Base-by-base conservation (phyloP, 2,888 invertebrate species). In the Flexamia atlantica region DNA sequence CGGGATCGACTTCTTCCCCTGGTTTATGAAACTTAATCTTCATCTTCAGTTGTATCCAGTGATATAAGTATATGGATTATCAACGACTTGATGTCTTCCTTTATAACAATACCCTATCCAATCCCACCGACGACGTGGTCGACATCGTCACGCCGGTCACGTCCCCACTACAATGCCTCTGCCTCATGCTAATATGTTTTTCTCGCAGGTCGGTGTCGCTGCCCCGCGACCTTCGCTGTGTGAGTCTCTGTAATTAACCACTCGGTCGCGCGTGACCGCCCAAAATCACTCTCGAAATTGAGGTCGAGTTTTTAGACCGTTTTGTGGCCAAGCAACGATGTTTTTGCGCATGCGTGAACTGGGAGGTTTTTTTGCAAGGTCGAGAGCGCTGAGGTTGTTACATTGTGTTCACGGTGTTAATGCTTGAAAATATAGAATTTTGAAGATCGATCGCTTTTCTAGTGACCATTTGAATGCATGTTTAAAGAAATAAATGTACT, bases 201-300 rank as follows among this genome's bases (percentile, higher is more conserved):
- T 64, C 28, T 64, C 14, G 30, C 64, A 64, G 64, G 64, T 64
- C 28, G 64, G 64, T 64, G 64, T 20, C 53, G 23, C 30, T 64
- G 64, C 10, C 23, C 53, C 23, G 20, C 23, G 53, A n/a, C 53
- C 53, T 53, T 53, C 14, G 9, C 50, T n/a, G 20, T 3, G 53
- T 23, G 53, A 53, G 53, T 53, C 20, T 10, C 23, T 17, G 50
- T 17, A 53, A 53, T 53, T 53, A 53, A 23, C 23, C 4, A 1
- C 23, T 10, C 53, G 14, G 10, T 20, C 53, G 53, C 25, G 25
- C 64, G 64, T 64, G 64, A 64, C 64, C n/a, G 64, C 28, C 30
- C 25, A 17, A 64, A 64, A 64, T 28, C 64, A 64, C 28, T 64
- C 14, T 28, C 4, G 30, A 30, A 64, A 64, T 64, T 64, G 64